Conservation (phyloP, 2,888 invertebrate genomes). For the Protonemura montana region DNA sequence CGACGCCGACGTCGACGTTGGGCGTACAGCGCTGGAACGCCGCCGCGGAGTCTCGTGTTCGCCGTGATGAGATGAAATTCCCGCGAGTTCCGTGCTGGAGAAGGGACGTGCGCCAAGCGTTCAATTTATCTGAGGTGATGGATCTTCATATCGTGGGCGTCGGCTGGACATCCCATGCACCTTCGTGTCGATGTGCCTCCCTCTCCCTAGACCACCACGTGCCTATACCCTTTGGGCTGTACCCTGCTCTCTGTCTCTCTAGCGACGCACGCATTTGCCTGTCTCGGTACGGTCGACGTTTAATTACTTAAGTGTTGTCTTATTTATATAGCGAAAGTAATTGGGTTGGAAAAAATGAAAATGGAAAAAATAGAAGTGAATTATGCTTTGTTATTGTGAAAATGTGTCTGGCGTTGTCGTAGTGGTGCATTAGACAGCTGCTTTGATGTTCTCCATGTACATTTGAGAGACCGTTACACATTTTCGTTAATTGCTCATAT, state of each 20-base stretch:
- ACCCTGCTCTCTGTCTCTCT: neutral
- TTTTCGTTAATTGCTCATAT: no score
- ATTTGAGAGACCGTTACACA: no score
- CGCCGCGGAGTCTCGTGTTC: neutral
- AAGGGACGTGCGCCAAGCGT: neutral
- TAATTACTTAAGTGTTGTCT: neutral
- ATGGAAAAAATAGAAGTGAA: neutral
- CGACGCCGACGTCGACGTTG: constrained; percentile 14
- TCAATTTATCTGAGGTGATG: constrained; percentile 27
- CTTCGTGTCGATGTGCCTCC: neutral
- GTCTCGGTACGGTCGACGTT: neutral
- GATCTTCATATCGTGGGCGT: constrained; percentile 16
- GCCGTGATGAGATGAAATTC: constrained; percentile 16
- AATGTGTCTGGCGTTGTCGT: no score
- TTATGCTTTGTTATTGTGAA: no score
- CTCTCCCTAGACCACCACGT: neutral
- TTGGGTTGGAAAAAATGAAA: neutral
- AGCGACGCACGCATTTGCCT: neutral
- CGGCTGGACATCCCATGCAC: neutral
- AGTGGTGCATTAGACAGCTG: no score
- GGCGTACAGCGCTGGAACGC: neutral
- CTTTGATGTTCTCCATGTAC: no score
- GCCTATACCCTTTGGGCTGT: neutral
- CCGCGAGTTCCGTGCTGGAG: constrained; percentile 14
- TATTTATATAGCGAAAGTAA: neutral